Percentiles rank a stretch among this genome's conserved stretches.
phyloP scores from a whole-genome alignment of 2,113 vertebrate genomes.

The Myotis lucifugus region DNA sequence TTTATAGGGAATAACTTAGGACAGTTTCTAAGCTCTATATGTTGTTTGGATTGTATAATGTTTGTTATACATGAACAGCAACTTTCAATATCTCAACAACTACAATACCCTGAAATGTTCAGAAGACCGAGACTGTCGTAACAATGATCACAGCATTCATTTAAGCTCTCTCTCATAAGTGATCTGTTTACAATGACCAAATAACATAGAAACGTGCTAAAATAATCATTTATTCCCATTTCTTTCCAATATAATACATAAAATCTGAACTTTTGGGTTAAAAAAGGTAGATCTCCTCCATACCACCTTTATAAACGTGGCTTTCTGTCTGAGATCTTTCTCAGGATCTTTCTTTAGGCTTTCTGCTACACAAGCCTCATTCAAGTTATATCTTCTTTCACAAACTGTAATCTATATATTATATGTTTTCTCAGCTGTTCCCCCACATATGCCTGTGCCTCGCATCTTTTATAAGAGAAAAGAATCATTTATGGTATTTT shows the following conservation, averaged over 20 bases:
- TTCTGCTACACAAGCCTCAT: neutral
- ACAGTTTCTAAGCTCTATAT: neutral
- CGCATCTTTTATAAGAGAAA: neutral
- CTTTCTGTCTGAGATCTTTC: neutral
- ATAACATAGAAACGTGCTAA: neutral
- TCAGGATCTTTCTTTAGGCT: neutral
- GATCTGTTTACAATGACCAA: neutral
- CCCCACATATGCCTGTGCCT: neutral
- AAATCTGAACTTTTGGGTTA: neutral
- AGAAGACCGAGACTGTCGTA: neutral
- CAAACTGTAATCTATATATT: neutral
- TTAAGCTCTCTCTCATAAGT: neutral
- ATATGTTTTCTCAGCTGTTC: neutral
- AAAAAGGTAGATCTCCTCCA: neutral
- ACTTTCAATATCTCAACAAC: neutral
- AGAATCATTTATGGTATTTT: neutral
- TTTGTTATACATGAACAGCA: neutral
- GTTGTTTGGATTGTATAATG: neutral
- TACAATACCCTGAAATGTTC: neutral
- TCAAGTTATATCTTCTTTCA: neutral
- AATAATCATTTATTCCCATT: neutral
- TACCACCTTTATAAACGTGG: neutral
- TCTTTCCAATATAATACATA: neutral
- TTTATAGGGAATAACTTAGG: neutral
- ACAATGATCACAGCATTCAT: neutral